Evolutionary conservation across 2,113 vertebrate genomes (phyloP).

Genomic region (Carlito syrichta): DNA sequence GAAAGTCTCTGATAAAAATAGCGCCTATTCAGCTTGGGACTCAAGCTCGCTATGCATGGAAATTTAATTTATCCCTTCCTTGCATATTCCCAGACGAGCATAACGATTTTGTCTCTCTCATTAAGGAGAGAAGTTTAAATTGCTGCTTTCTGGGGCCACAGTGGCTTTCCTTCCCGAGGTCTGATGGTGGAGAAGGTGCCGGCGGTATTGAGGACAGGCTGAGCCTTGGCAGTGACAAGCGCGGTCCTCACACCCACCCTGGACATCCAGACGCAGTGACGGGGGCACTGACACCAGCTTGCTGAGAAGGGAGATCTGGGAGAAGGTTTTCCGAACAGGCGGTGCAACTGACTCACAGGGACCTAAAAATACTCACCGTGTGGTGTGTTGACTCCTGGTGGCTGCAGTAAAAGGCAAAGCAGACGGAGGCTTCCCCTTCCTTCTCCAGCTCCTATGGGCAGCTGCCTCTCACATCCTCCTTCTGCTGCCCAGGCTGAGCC

Average conservation of each 20-base stretch:
- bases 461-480: background rate
- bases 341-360: background rate
- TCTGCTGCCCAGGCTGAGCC: background rate
- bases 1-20: conserved; percentile 69
- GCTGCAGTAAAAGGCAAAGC: background rate
- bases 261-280: background rate
- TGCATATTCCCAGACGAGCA: background rate
- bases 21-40: conserved; percentile 41
- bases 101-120: background rate
- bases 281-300: background rate
- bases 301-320: background rate
- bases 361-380: background rate
- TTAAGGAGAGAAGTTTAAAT: background rate
- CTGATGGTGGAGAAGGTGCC: background rate
- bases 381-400: too few relatives aligned
- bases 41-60: conserved; percentile 18
- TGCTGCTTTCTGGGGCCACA: background rate
- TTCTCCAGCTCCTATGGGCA: background rate
- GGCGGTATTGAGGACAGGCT: background rate
- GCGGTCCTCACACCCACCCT: background rate
- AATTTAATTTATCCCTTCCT: conserved; percentile 46
- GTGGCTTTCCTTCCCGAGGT: background rate
- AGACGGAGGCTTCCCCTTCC: background rate
- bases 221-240: too few relatives aligned
- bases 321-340: background rate